Evolutionary conservation across 2,888 invertebrate genomes (phyloP), one percentile per base, ranked within the genome.

Genomic region (Cinara cedri): DNA sequence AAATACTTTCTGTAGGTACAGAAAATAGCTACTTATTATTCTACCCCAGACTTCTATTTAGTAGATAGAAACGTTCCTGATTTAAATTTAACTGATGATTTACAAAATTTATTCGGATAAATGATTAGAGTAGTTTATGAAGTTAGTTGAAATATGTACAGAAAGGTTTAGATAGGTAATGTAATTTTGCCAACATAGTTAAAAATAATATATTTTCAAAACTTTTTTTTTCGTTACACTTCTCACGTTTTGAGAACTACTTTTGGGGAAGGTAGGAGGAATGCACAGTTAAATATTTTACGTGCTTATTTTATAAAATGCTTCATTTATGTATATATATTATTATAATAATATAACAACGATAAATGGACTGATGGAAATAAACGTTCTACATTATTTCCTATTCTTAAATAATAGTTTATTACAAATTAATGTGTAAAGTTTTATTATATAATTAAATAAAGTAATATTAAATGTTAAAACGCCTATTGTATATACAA

Each of bases 281-380:
- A 71, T n/a, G 55, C 9, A 21, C 24, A 6, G 42, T 57, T 71
- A 71, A 16, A 57, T 24, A 42, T 71, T 44, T 44, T 57, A 57
- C 57, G 44, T 57, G 57, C 19, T 46, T 13, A 57, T 71, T 71
- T 71, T 57, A 57, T 57, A n/a, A 10, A 71, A 57, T 44, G 24
- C 21, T 44, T 71, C 55, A 11, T 71, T 71, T 2, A 51, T n/a
- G 51, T 14, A 14, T 19, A 54, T 55, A 42, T 42, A 42, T 49
- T 21, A 44, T 44, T 44, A 34, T 24, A 1, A 57, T n/a, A 24
- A 57, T 71, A 44, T 44, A 16, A n/a, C 13, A 51, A 57, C 16
- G 42, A 24, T 57, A 24, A 57, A 44, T n/a, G 3, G 16, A 34
- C 55, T 21, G 42, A 42, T 55, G 21, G 16, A 70, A 55, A 70